These are phyloP conservation scores for Eremophila alpestris DNA, from an alignment of 2,797 vertebrate genomes.

Conservation along the genomic window DNA sequence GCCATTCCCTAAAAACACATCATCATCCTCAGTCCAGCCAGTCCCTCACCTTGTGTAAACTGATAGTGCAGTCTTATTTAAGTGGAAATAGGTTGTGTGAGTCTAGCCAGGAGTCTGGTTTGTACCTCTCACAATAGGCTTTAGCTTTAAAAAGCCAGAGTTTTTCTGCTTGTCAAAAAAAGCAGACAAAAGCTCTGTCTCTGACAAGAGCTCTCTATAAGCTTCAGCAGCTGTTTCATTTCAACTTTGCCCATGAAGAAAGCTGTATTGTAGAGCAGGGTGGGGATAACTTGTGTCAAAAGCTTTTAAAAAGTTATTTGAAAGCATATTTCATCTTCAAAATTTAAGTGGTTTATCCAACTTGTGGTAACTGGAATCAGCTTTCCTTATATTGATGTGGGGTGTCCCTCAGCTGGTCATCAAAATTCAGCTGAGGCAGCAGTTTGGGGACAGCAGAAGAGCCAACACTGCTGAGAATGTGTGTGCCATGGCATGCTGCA, in stretches of 20 bases:
- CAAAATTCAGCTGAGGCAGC: conserved; percentile 47
- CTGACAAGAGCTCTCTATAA: conserved; percentile 38
- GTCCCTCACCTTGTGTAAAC: background rate
- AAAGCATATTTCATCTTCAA: conserved; percentile 55
- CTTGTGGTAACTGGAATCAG: conserved; percentile 19
- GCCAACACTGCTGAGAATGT: background rate
- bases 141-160: conserved; percentile 32
- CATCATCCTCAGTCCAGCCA: background rate
- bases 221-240: conserved; percentile 35
- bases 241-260: conserved; percentile 44
- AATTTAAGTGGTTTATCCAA: conserved; percentile 62
- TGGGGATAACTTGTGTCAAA: conserved; percentile 32
- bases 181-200: conserved; percentile 35
- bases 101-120: conserved; percentile 25
- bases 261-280: background rate
- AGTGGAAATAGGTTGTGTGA: background rate
- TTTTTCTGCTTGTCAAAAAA: conserved; percentile 55
- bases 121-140: conserved; percentile 40
- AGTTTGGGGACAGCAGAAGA: background rate
- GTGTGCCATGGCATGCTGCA: background rate
- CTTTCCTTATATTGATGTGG: background rate
- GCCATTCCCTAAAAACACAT: background rate
- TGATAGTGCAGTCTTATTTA: background rate
- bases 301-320: conserved; percentile 61
- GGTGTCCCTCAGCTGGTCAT: background rate